These are phyloP conservation scores for Brachyistius frenatus DNA, from an alignment of 2,113 vertebrate genomes.

Conservation along the genomic window DNA sequence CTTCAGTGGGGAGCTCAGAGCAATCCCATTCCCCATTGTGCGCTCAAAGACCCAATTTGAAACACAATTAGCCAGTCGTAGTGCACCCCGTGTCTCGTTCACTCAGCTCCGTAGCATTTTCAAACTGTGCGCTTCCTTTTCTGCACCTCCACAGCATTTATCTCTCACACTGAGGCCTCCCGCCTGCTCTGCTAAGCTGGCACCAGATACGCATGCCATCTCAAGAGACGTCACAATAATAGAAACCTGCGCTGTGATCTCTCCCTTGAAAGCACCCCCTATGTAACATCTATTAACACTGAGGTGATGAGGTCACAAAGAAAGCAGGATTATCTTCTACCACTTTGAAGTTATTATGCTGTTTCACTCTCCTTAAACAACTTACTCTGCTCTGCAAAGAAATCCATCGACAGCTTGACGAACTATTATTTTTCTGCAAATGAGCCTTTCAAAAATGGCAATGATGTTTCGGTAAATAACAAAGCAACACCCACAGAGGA, in stretches of 20 bases:
- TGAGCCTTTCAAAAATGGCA: neutral
- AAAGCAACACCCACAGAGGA: neutral
- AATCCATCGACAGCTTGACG: slow-evolving; percentile 13
- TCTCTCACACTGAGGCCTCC: slow-evolving; percentile 65
- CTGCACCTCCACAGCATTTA: slow-evolving; percentile 52
- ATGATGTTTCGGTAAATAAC: neutral
- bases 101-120: slow-evolving; percentile 55
- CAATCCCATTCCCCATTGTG: slow-evolving; percentile 80
- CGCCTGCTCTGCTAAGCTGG: slow-evolving; percentile 63
- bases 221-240: slow-evolving; percentile 82
- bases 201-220: slow-evolving; percentile 60
- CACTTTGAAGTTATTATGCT: slow-evolving; percentile 28
- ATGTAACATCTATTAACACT: slow-evolving; percentile 82
- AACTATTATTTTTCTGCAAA: neutral
- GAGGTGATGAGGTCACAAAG: slow-evolving; percentile 69
- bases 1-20: slow-evolving; percentile 78
- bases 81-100: slow-evolving; percentile 60
- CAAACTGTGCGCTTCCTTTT: slow-evolving; percentile 44
- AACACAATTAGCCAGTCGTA: slow-evolving; percentile 82
- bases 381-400: neutral
- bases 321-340: slow-evolving; percentile 67
- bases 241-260: slow-evolving; percentile 77
- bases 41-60: slow-evolving; percentile 83
- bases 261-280: slow-evolving; percentile 79
- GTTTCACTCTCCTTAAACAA: slow-evolving; percentile 22